A percentile compares a stretch with the other conserved stretches of the same genome.
Conservation (phyloP, 2,113 vertebrate genomes). For the Pelobates fuscus region DNA sequence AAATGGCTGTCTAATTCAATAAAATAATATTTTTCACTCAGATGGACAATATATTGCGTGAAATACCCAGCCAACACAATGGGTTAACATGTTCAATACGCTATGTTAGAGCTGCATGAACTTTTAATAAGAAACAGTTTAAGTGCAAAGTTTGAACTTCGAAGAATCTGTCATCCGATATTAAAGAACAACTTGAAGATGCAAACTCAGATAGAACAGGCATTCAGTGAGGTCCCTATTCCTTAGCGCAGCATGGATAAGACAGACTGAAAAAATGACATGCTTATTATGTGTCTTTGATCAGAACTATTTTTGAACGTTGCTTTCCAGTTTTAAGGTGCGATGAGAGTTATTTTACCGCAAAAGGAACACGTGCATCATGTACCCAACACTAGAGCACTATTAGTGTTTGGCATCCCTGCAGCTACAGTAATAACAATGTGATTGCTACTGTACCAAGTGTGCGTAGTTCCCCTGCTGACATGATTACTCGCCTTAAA, state of each 20-base stretch:
- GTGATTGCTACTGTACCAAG: constrained; percentile 2
- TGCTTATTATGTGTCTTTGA: constrained; percentile 45
- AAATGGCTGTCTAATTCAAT: no score
- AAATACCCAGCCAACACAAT: no score
- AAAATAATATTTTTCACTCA: no score
- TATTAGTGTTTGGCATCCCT: constrained; percentile 15
- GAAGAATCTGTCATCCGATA: constrained; percentile 21
- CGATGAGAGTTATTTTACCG: constrained; percentile 19
- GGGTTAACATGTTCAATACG: not conserved
- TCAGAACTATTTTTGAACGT: constrained; percentile 41
- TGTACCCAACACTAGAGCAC: constrained; percentile 2
- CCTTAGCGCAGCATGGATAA: constrained; percentile 40
- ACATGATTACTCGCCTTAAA: constrained; percentile 31
- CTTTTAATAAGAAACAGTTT: constrained; percentile 36
- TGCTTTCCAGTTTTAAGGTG: constrained; percentile 28
- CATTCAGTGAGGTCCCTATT: constrained; percentile 19
- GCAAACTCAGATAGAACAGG: constrained; percentile 32
- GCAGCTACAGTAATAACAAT: constrained; percentile 31
- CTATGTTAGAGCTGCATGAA: constrained; percentile 22
- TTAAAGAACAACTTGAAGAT: constrained; percentile 36
- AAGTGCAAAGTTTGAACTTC: constrained; percentile 23
- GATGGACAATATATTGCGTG: no score
- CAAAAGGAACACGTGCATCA: constrained; percentile 3
- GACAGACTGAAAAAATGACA: constrained; percentile 47
- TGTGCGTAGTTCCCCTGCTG: constrained; percentile 14